Evolutionary conservation across 1,140 invertebrate species (phyloP).

Genomic region (Doryteuthis pealeii): DNA sequence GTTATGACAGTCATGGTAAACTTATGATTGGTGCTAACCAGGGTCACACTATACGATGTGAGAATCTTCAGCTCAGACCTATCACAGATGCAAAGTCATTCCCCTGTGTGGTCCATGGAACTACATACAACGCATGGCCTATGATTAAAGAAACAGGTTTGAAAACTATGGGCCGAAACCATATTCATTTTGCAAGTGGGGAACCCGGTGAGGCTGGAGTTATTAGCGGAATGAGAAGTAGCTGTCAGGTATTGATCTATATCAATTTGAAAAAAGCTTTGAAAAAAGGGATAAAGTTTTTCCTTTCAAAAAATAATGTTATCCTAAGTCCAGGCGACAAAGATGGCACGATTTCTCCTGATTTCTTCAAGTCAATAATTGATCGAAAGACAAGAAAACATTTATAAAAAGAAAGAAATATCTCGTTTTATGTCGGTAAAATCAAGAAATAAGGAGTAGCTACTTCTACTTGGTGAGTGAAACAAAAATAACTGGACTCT

Average conservation of each 20-base stretch:
- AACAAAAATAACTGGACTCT: no score
- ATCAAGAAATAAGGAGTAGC: no score
- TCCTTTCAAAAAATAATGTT: conserved; percentile 74
- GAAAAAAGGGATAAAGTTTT: conserved; percentile 68
- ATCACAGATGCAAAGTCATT: conserved; percentile 59
- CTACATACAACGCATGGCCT: conserved; percentile 69
- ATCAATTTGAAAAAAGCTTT: conserved; percentile 69
- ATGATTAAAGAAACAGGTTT: conserved; percentile 69
- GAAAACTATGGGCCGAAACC: conserved; percentile 73
- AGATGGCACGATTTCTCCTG: conserved; percentile 66
- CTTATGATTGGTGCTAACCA: conserved; percentile 77
- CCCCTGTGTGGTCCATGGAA: conserved; percentile 72
- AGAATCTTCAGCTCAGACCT: conserved; percentile 60
- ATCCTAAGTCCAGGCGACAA: conserved; percentile 72
- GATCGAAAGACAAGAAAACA: conserved; percentile 31
- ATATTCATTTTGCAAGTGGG: conserved; percentile 77
- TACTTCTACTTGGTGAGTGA: no score
- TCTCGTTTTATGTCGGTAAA: no score
- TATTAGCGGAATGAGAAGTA: conserved; percentile 65
- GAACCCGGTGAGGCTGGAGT: conserved; percentile 63
- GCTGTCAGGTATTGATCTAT: conserved; percentile 72
- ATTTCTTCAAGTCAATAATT: conserved; percentile 70
- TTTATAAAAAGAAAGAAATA: not conserved
- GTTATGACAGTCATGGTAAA: conserved; percentile 51
- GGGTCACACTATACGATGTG: conserved; percentile 68